These are phyloP conservation scores for Frieseomelitta varia DNA, from an alignment of 1,140 invertebrate species.

Conservation along the genomic window DNA sequence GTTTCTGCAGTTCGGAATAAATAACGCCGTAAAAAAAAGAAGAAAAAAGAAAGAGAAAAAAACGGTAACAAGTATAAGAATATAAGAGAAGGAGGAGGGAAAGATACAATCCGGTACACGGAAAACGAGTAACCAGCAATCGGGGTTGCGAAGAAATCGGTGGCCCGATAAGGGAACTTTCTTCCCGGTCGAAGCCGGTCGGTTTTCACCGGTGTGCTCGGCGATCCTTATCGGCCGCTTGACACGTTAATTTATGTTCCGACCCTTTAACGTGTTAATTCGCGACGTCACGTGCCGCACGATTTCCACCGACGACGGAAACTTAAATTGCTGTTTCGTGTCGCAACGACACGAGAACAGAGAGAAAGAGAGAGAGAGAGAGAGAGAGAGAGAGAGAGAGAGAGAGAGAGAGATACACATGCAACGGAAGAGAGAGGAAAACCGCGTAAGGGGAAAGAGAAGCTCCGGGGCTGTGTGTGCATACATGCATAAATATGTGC, in stretches of 20 bases:
- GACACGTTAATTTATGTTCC: slow-evolving; percentile 74
- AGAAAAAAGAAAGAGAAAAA: background rate
- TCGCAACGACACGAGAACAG: slow-evolving; percentile 41
- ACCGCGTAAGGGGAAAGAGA: background rate
- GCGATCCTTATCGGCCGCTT: slow-evolving; percentile 52
- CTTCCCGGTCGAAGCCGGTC: slow-evolving; percentile 6
- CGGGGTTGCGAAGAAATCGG: background rate
- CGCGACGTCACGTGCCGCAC: slow-evolving; percentile 73
- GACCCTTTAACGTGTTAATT: slow-evolving; percentile 73
- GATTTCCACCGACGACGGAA: slow-evolving; percentile 66
- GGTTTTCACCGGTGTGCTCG: slow-evolving; percentile 42
- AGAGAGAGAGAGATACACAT: background rate
- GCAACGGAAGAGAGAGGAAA: background rate
- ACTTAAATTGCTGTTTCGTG: slow-evolving; percentile 79
- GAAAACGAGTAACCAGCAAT: background rate
- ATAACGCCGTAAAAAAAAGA: background rate
- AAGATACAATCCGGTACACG: slow-evolving; percentile 37
- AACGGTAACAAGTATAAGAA: slow-evolving; percentile 32
- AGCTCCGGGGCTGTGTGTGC: slow-evolving; percentile 3
- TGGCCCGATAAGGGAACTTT: slow-evolving; percentile 42
- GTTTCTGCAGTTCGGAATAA: background rate
- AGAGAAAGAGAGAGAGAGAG: background rate
- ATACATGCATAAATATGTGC: slow-evolving; percentile 48
- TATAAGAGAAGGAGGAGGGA: background rate
- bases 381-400: background rate